Evolutionary conservation across 2,888 invertebrate species (phyloP).

Genomic region (Stenchaetothrips biformis): DNA sequence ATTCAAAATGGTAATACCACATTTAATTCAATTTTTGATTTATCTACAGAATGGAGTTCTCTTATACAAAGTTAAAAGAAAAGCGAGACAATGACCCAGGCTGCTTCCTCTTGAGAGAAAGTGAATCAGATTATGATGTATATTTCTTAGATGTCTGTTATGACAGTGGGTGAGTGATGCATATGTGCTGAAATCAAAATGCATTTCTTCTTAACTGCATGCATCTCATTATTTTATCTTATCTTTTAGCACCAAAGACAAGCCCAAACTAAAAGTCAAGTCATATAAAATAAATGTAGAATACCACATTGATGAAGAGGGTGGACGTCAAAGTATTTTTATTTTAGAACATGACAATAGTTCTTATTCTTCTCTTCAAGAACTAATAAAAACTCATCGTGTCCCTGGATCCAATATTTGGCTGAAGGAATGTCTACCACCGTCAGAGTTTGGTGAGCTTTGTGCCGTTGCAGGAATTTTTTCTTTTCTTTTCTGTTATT

Average conservation of each 20-base stretch:
- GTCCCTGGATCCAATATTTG: conserved; percentile 57
- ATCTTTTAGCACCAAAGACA: conserved; percentile 13
- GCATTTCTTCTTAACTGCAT: conserved; percentile 16
- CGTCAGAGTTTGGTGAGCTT: conserved; percentile 75
- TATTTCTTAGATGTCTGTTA: conserved; percentile 79
- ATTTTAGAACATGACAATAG: conserved; percentile 50
- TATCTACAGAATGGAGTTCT: conserved; percentile 66
- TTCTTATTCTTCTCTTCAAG: conserved; percentile 56
- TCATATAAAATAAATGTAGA: background rate
- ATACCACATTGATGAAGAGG: conserved; percentile 46
- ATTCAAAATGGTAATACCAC: conserved; percentile 29
- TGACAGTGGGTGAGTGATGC: conserved; percentile 57
- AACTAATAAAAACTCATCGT: conserved; percentile 59
- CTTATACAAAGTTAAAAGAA: conserved; percentile 75
- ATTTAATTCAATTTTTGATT: conserved; percentile 22
- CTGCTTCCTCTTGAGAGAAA: conserved; percentile 76
- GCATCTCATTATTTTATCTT: conserved; percentile 29
- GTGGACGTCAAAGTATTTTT: conserved; percentile 54
- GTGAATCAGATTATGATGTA: conserved; percentile 71
- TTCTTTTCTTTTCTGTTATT: conserved; percentile 11
- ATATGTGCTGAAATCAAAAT: background rate
- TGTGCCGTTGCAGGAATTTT: conserved; percentile 19
- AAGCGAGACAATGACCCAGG: conserved; percentile 70
- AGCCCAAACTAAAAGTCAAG: background rate
- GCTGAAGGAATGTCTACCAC: conserved; percentile 71